These are phyloP conservation scores for Erebia epiphron DNA, from an alignment of 2,888 invertebrate genomes.

Conservation along the genomic window DNA sequence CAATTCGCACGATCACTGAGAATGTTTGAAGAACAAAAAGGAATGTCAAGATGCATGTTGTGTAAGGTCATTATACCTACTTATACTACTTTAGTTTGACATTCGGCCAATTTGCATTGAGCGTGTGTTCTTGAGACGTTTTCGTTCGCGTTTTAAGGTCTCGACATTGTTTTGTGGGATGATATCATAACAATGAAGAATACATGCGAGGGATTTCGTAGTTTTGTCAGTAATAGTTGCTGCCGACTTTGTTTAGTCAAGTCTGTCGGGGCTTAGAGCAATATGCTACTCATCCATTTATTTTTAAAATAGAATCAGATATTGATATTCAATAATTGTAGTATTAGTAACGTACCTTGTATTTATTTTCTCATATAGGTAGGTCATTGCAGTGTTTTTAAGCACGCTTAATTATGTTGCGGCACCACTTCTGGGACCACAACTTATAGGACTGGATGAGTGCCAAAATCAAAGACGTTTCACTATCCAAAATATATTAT, in stretches of 20 bases:
- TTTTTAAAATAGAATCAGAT: neutral
- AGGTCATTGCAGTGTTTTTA: no score
- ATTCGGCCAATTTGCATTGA: slow-evolving; percentile 67
- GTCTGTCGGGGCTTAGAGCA: neutral
- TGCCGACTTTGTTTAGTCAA: slow-evolving; percentile 4
- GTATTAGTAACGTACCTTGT: neutral
- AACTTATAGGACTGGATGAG: no score
- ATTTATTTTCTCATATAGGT: neutral
- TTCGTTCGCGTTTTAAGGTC: slow-evolving; percentile 51
- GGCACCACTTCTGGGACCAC: no score
- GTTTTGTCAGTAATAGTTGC: slow-evolving; percentile 14
- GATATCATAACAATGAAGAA: slow-evolving; percentile 39
- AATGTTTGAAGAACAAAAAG: slow-evolving; percentile 72
- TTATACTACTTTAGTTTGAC: slow-evolving; percentile 55
- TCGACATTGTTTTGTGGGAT: slow-evolving; percentile 52
- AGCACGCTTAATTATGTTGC: neutral
- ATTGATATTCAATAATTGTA: neutral
- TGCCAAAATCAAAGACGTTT: no score
- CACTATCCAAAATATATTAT: no score
- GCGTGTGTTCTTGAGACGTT: slow-evolving; percentile 59
- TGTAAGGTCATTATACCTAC: slow-evolving; percentile 53
- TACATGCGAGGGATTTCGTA: slow-evolving; percentile 30
- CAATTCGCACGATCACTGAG: slow-evolving; percentile 64
- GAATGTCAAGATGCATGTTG: slow-evolving; percentile 80
- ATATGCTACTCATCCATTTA: neutral